These are phyloP conservation scores for Gymnothorax javanicus DNA, from an alignment of 2,797 vertebrate species.

Conservation along the genomic window DNA sequence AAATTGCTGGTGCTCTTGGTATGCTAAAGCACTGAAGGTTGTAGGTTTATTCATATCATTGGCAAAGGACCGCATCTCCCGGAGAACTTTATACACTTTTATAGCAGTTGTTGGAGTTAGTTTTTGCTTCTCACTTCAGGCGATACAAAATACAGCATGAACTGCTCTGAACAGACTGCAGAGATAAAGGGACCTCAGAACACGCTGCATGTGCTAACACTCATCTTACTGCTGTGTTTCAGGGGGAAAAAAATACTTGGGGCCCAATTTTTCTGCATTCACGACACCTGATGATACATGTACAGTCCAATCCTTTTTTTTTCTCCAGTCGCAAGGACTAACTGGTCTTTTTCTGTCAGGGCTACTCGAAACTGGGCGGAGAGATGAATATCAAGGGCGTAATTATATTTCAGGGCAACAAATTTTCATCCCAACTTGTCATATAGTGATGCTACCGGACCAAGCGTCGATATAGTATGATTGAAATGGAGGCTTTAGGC, in stretches of 20 bases:
- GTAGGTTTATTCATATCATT: background rate
- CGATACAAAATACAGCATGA: constrained; percentile 67
- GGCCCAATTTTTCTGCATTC: constrained; percentile 49
- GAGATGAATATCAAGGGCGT: no score
- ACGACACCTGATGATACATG: constrained; percentile 17
- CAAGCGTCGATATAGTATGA: no score
- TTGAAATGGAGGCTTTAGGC: no score
- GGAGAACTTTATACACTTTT: background rate
- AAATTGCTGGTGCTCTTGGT: background rate
- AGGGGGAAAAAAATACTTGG: constrained; percentile 61
- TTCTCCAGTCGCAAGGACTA: no score
- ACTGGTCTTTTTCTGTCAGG: no score
- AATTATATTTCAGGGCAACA: no score
- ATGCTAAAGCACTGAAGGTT: background rate
- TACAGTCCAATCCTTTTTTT: no score
- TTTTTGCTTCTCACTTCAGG: constrained; percentile 71
- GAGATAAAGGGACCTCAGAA: constrained; percentile 64
- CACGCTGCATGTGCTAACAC: constrained; percentile 64
- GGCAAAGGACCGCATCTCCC: background rate
- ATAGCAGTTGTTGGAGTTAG: constrained; percentile 49
- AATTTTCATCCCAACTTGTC: no score
- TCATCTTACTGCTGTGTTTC: constrained; percentile 62
- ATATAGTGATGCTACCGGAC: no score
- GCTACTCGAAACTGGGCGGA: no score
- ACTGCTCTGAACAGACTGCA: constrained; percentile 59